Base-by-base conservation (phyloP, 2,113 vertebrate species). In the Bubo blakistoni region DNA sequence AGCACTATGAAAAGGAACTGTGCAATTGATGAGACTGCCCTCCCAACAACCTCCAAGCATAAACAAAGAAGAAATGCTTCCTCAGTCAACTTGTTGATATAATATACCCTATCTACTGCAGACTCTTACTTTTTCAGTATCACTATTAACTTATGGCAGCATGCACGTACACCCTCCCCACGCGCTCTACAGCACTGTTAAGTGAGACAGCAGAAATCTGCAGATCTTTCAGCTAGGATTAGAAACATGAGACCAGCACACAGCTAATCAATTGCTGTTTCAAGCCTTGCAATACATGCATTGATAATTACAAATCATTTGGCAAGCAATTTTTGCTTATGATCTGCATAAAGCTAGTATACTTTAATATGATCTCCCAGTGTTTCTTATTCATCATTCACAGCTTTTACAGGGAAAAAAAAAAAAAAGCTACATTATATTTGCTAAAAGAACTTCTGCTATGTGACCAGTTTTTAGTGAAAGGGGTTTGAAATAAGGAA, bases 131-230 rank as follows among this genome's bases (percentile, higher is more conserved):
- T 30, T 51, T 55, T 40, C 27, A 58, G 4, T 9, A 25, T 2
- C 52, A 40, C 36, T 15, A 10, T 2, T 16, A 59, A 21, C 0
- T 3, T 7, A 24, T 0, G 13, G 44, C 47, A 69, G 47, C 6
- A 38, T 4, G 6, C 58, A 86, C 3, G 2, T 19, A 24, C 0
- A 1, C 18, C 20, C 54, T 73, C 27, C 47, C 12, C 77, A 38
- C 2, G 0, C 8, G 3, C 38, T 10, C 25, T 3, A 21, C 34
- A 55, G 62, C 66, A 29, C 25, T 4, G 16, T 5, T 5, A 30
- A 3, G 7, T 5, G 30, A 85, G 26, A 70, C 16, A 58, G 58
- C 40, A 86, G 40, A 77, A 86, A 62, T 13, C 8, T 3, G 6
- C 34, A 21, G 26, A n/a, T 58, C 49, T 70, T 47, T 62, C 69